Conservation (phyloP, 2,797 vertebrate species). For the Sebastes itinus region DNA sequence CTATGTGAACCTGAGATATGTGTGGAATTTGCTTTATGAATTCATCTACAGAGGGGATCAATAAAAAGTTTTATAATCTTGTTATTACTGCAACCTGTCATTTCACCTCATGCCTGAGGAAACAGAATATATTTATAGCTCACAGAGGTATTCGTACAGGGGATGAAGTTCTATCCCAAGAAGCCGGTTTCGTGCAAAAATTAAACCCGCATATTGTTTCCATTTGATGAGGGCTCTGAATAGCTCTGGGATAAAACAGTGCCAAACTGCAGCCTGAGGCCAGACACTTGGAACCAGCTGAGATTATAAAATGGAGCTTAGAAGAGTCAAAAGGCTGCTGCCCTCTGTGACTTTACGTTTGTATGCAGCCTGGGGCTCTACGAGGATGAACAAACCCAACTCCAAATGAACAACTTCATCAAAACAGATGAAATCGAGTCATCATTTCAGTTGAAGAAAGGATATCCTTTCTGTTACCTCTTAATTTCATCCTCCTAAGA, state of each 20-base stretch:
- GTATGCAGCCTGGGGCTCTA: background rate
- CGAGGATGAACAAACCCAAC: background rate
- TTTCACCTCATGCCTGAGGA: conserved; percentile 51
- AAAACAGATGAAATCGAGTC: conserved; percentile 14
- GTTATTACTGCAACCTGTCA: conserved; percentile 74
- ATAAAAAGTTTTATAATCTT: conserved; percentile 82
- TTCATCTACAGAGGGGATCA: conserved; percentile 77
- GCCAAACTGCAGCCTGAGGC: conserved; percentile 21
- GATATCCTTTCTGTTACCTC: conserved; percentile 17
- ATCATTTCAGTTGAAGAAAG: conserved; percentile 14
- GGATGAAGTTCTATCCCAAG: background rate
- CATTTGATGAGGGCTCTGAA: background rate
- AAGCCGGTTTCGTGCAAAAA: background rate
- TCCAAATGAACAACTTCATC: conserved; percentile 29
- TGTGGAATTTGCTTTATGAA: conserved; percentile 78
- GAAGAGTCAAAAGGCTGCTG: conserved; percentile 25
- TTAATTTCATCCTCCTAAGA: background rate
- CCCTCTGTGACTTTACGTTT: conserved; percentile 14
- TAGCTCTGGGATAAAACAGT: conserved; percentile 4
- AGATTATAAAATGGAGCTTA: conserved; percentile 23
- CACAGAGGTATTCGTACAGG: background rate
- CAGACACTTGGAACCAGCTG: conserved; percentile 19
- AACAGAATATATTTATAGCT: background rate
- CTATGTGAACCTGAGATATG: conserved; percentile 69
- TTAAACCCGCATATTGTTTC: conserved; percentile 33